These are phyloP conservation scores for Leucophenga maculata DNA, from an alignment of 2,888 invertebrate genomes.

Conservation along the genomic window DNA sequence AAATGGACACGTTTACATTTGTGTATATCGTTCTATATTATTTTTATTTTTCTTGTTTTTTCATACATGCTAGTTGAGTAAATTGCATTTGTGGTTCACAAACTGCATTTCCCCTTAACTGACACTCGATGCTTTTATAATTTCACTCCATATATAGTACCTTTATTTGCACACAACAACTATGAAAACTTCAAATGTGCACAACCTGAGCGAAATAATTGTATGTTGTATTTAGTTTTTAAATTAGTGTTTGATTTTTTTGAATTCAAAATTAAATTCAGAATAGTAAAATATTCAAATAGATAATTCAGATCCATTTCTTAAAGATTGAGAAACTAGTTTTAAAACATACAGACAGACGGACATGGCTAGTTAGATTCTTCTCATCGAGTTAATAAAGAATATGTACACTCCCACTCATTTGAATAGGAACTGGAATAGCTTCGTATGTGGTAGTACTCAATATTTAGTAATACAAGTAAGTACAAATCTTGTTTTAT, in stretches of 20 bases:
- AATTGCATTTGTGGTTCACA: constrained; percentile 64
- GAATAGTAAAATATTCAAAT: not conserved
- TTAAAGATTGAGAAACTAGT: too few relatives aligned
- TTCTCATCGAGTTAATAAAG: too few relatives aligned
- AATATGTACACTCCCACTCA: not conserved
- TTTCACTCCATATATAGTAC: not conserved
- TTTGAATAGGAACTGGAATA: too few relatives aligned
- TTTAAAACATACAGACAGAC: constrained; percentile 7
- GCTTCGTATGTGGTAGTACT: too few relatives aligned
- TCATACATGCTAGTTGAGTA: constrained; percentile 59
- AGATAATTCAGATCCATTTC: not conserved
- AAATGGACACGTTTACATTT: constrained; percentile 25
- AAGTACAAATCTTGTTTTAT: too few relatives aligned
- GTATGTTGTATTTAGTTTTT: not conserved
- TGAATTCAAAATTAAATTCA: not conserved
- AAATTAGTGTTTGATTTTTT: too few relatives aligned
- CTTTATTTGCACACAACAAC: not conserved
- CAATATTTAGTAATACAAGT: too few relatives aligned
- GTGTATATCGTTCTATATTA: constrained; percentile 25
- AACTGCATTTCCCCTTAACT: constrained; percentile 34
- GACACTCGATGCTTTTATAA: constrained; percentile 4
- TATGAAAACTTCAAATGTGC: too few relatives aligned
- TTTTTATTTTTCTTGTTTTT: constrained; percentile 32
- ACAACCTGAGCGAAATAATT: too few relatives aligned
- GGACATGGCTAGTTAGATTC: too few relatives aligned